A percentile compares a stretch with the other conserved stretches of the same genome.
These are phyloP conservation scores for Caenorhabditis briggsae DNA, from an alignment of 1,140 invertebrate genomes.

Conservation along the genomic window DNA sequence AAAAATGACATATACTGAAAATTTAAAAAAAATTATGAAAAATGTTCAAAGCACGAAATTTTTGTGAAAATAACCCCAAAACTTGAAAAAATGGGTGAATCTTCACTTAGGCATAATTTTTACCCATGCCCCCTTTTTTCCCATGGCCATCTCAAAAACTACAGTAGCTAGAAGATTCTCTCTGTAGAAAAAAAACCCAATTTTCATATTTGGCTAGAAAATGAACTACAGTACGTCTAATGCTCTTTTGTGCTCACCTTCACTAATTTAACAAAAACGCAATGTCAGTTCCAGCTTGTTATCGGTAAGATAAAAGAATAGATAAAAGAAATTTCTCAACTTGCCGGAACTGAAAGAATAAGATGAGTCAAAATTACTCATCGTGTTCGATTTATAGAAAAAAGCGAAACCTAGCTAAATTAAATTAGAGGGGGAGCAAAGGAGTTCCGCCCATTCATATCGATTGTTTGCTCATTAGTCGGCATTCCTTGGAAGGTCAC, in stretches of 20 bases:
- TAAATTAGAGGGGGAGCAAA: neutral
- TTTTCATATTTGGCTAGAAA: too few species aligned
- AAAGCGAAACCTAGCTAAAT: too few species aligned
- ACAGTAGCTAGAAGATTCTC: neutral
- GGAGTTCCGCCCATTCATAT: constrained; percentile 46
- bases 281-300: neutral
- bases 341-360: constrained; percentile 22
- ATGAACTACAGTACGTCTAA: neutral
- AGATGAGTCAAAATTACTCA: constrained; percentile 29
- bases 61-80: too few species aligned
- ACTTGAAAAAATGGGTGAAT: too few species aligned
- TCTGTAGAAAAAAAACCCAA: too few species aligned
- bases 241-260: neutral
- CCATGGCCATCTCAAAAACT: constrained; percentile 17
- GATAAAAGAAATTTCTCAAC: too few species aligned
- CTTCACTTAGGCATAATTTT: too few species aligned
- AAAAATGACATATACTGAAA: too few species aligned
- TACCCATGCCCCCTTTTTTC: too few species aligned
- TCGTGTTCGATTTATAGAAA: neutral
- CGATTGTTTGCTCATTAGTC: constrained; percentile 35
- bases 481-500: neutral
- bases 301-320: constrained; percentile 10
- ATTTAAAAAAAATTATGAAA: too few species aligned
- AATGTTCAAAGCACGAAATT: too few species aligned
- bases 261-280: neutral